Percentiles rank a stretch among this genome's conserved stretches.
Evolutionary conservation across 2,113 vertebrate genomes (phyloP).

Genomic region (Gymnocephalus cernua): DNA sequence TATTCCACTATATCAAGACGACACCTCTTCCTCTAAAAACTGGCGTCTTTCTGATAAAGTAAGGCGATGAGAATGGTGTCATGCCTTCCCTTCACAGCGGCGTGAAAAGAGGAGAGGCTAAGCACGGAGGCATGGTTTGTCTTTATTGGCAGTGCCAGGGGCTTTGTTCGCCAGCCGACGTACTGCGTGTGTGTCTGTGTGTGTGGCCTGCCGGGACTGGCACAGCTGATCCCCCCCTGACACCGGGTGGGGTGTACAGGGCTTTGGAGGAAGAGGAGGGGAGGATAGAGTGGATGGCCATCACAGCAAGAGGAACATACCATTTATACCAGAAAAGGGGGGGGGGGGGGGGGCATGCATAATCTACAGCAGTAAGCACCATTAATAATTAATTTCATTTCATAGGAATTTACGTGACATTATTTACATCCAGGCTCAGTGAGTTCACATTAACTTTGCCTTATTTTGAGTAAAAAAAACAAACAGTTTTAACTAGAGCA

Average conservation of each 20-base stretch:
- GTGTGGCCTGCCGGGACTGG: constrained; percentile 83
- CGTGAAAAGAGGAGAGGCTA: constrained; percentile 48
- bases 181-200: constrained; percentile 35
- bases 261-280: constrained; percentile 65
- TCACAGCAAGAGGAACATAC: constrained; percentile 57
- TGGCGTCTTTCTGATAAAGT: constrained; percentile 9
- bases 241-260: constrained; percentile 72
- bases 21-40: neutral
- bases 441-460: constrained; percentile 36
- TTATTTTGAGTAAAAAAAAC: neutral
- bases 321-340: constrained; percentile 34
- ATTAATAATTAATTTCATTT: constrained; percentile 46
- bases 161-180: constrained; percentile 75
- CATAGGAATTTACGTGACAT: neutral
- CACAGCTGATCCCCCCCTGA: constrained; percentile 84
- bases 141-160: constrained; percentile 74
- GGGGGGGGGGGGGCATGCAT: neutral
- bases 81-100: constrained; percentile 47
- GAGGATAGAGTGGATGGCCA: constrained; percentile 42
- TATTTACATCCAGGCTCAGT: neutral
- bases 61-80: constrained; percentile 28
- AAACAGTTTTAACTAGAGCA: no score
- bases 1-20: constrained; percentile 28
- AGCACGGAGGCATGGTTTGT: constrained; percentile 58
- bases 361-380: constrained; percentile 5